Percentiles rank a stretch among this genome's conserved stretches.
Evolutionary conservation across 2,888 invertebrate species (phyloP).

Genomic region (Conchocele bisecta): DNA sequence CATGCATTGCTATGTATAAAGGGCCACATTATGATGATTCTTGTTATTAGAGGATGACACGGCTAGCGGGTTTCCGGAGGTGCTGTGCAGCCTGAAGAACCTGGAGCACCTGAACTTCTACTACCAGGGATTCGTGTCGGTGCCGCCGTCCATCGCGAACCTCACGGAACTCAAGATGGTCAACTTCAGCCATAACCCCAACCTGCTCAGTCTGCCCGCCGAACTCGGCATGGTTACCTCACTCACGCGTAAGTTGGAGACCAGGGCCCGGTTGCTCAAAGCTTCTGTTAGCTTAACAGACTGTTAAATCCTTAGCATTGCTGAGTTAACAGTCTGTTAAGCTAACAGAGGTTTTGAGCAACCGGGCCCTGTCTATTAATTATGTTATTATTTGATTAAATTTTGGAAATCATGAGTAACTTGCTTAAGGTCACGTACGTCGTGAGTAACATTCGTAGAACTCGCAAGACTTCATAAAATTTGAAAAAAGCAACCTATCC

Average conservation of each 20-base stretch:
- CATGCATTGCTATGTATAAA: no score
- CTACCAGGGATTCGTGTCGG: constrained; percentile 73
- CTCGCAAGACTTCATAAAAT: no score
- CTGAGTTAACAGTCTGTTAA: no score
- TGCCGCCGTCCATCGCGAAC: constrained; percentile 73
- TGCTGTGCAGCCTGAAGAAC: constrained; percentile 66
- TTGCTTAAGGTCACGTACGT: no score
- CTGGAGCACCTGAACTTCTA: constrained; percentile 71
- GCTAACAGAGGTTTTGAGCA: no score
- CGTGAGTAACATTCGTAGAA: no score
- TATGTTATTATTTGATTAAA: no score
- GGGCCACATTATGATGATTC: neutral
- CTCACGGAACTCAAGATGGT: constrained; percentile 66
- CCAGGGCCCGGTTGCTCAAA: neutral
- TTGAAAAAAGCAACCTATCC: no score
- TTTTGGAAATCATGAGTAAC: no score
- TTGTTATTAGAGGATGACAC: constrained; percentile 68
- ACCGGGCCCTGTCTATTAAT: no score
- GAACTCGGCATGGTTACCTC: constrained; percentile 67
- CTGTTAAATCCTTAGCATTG: no score
- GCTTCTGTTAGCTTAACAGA: no score
- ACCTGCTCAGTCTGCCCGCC: constrained; percentile 71
- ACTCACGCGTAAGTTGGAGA: constrained; percentile 66
- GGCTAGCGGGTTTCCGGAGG: constrained; percentile 72
- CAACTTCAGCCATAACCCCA: constrained; percentile 72